A percentile compares a stretch with the other conserved stretches of the same genome.
These are phyloP conservation scores for Apodemia mormo DNA, from an alignment of 2,888 invertebrate genomes.

Conservation along the genomic window DNA sequence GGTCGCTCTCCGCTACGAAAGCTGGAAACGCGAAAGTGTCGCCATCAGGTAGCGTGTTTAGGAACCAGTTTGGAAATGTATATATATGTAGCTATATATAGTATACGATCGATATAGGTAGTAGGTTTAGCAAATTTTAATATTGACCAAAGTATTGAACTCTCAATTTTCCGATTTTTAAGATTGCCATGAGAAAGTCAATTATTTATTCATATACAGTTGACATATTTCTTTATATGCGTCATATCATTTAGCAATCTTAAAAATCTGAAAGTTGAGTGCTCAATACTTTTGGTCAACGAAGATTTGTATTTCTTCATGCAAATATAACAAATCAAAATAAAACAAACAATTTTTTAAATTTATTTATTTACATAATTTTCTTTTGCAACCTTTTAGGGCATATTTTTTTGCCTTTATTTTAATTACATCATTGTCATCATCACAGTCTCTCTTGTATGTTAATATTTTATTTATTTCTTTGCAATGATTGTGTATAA, in stretches of 20 bases:
- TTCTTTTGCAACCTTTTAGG: slow-evolving; percentile 26
- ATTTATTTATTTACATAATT: slow-evolving; percentile 2
- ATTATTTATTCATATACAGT: no score
- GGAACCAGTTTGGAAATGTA: neutral
- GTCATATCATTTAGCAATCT: no score
- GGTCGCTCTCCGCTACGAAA: neutral
- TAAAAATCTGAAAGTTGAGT: no score
- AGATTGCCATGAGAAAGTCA: no score
- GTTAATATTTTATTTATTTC: slow-evolving; percentile 28
- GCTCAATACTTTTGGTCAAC: slow-evolving; percentile 4
- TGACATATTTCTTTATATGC: no score
- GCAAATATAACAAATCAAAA: neutral
- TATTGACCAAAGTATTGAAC: no score
- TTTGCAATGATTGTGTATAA: slow-evolving; percentile 33
- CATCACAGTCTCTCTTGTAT: slow-evolving; percentile 28
- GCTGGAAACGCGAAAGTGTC: neutral
- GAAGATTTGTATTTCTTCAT: neutral
- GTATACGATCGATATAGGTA: neutral
- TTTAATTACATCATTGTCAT: slow-evolving; percentile 26
- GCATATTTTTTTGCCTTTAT: slow-evolving; percentile 26
- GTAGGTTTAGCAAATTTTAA: neutral
- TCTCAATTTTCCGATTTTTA: no score
- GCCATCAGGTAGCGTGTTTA: neutral
- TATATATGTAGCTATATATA: neutral
- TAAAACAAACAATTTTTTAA: neutral